These are phyloP conservation scores for Stomorhina lunata DNA, from an alignment of 2,888 invertebrate species.

Conservation along the genomic window DNA sequence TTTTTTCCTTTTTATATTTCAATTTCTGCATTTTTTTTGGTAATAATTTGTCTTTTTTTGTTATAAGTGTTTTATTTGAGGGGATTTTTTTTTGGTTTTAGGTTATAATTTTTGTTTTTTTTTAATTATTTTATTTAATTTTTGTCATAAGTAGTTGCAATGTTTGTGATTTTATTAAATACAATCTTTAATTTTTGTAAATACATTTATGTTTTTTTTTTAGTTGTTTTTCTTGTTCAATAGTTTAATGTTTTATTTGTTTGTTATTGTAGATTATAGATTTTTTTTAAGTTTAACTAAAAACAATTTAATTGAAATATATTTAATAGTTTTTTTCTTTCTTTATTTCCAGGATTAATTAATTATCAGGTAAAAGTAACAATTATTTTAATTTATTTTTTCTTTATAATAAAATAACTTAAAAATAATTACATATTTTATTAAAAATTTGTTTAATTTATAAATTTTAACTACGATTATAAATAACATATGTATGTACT, in stretches of 20 bases:
- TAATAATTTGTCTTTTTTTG: constrained; percentile 7
- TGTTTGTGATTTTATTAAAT: constrained; percentile 17
- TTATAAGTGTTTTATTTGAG: not conserved
- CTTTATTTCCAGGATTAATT: not conserved
- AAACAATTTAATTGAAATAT: not conserved
- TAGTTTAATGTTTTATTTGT: not conserved
- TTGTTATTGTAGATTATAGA: not conserved
- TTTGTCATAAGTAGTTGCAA: not conserved
- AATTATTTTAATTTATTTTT: constrained; percentile 9
- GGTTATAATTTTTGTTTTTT: constrained; percentile 37
- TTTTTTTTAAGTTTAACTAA: constrained; percentile 3
- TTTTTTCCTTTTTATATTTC: constrained; percentile 40
- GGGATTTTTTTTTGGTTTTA: not conserved
- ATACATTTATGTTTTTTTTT: constrained; percentile 20
- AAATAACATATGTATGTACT: constrained; percentile 35
- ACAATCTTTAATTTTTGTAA: not conserved
- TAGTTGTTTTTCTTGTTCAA: no score
- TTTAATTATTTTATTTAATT: constrained; percentile 12
- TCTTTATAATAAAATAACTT: not conserved
- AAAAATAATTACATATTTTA: constrained; percentile 1
- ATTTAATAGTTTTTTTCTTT: not conserved
- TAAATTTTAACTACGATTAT: constrained; percentile 2
- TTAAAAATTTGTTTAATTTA: not conserved
- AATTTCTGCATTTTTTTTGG: not conserved
- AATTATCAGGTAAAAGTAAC: constrained; percentile 12